A percentile compares a stretch with the other conserved stretches of the same genome.
phyloP scores from a whole-genome alignment of 2,113 vertebrate genomes.

The Leptosomus discolor region DNA sequence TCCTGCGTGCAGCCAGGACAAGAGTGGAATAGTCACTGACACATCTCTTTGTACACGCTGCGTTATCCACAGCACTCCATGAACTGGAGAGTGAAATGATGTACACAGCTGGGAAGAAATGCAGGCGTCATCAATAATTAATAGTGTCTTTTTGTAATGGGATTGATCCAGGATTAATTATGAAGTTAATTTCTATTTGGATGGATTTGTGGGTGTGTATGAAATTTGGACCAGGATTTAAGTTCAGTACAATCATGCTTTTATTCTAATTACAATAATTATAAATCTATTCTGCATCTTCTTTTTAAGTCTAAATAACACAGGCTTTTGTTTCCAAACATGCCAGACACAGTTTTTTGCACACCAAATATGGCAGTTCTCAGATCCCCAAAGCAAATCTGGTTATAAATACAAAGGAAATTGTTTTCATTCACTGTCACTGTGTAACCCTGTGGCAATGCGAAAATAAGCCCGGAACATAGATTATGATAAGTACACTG shows the following conservation, averaged over 20 bases:
- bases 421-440: not conserved
- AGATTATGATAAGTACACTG: not conserved
- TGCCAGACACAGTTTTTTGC: not conserved
- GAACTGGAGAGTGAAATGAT: not conserved
- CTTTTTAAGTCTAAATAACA: not conserved
- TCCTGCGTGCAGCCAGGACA: not conserved
- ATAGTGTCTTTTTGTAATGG: not conserved
- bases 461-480: not conserved
- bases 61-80: not conserved
- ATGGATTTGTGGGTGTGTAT: not conserved
- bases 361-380: conserved; percentile 6
- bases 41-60: not conserved
- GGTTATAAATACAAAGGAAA: not conserved
- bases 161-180: not conserved
- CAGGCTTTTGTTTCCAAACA: conserved; percentile 32
- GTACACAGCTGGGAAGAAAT: not conserved
- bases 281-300: not conserved
- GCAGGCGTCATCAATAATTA: conserved; percentile 13
- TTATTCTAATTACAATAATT: conserved; percentile 31
- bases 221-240: conserved; percentile 14
- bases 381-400: not conserved
- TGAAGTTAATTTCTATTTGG: conserved; percentile 12
- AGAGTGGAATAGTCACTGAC: not conserved
- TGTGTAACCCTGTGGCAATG: not conserved
- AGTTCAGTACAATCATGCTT: not conserved